A percentile compares a stretch with the other conserved stretches of the same genome.
phyloP scores from a whole-genome alignment of 2,797 vertebrate species.

The Lepus townsendii region DNA sequence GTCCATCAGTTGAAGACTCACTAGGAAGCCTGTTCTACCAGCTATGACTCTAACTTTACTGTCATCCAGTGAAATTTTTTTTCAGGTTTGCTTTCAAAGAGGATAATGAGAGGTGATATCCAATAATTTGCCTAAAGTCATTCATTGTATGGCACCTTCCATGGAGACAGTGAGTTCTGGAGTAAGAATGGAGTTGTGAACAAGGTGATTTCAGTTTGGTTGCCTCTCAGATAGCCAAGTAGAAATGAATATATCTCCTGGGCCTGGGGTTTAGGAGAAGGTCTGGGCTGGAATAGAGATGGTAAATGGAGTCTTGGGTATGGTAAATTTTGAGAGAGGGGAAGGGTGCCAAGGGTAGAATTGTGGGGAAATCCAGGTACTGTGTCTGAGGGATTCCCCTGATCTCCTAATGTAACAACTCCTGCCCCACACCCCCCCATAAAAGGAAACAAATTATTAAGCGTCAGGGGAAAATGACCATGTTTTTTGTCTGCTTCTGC shows the following conservation, averaged over 20 bases:
- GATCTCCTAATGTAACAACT: neutral
- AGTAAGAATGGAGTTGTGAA: conserved; percentile 13
- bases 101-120: neutral
- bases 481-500: conserved; percentile 53
- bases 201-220: neutral
- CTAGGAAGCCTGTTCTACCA: conserved; percentile 18
- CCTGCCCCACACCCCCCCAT: neutral
- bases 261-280: neutral
- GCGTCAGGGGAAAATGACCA: conserved; percentile 21
- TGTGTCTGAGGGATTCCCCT: conserved; percentile 37
- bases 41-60: conserved; percentile 15
- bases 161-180: conserved; percentile 27
- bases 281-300: conserved; percentile 44
- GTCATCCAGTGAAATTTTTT: neutral
- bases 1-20: conserved; percentile 10
- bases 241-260: neutral
- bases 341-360: neutral
- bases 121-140: conserved; percentile 12
- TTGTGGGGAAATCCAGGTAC: neutral
- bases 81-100: neutral
- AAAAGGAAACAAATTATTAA: conserved; percentile 31
- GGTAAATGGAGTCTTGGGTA: neutral
- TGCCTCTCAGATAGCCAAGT: conserved; percentile 27
- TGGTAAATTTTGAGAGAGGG: conserved; percentile 22
- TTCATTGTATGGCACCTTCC: neutral